Percentiles rank a stretch among this genome's conserved stretches.
Evolutionary conservation across 2,888 invertebrate species (phyloP).

Genomic region (Myopa testacea): DNA sequence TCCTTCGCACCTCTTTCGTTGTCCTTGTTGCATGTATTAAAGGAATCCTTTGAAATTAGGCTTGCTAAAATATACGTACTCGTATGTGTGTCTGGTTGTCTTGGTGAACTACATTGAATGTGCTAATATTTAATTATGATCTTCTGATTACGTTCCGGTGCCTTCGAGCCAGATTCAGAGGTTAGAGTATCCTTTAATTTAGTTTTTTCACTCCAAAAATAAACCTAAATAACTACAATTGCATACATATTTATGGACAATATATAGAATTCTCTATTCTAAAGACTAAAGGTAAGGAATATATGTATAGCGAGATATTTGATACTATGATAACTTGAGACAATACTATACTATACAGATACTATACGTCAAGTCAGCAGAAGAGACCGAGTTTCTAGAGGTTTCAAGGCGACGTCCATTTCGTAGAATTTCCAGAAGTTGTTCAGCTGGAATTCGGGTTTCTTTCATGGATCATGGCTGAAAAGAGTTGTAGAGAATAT

Average conservation of each 20-base stretch:
- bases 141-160: not conserved
- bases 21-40: constrained; percentile 39
- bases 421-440: too few species aligned
- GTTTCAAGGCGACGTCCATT: too few species aligned
- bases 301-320: not conserved
- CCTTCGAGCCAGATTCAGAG: not conserved
- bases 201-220: not conserved
- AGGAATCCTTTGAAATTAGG: constrained; percentile 26
- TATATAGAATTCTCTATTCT: not conserved
- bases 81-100: not conserved
- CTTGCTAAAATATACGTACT: not conserved
- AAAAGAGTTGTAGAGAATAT: not conserved
- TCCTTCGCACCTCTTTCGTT: not conserved
- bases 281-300: not conserved
- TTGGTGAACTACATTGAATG: not conserved
- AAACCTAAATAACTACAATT: not conserved
- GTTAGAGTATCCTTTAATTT: not conserved
- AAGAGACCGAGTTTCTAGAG: too few species aligned
- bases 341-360: too few species aligned
- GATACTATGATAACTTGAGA: too few species aligned
- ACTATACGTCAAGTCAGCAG: too few species aligned
- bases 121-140: not conserved
- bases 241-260: too few species aligned
- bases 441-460: too few species aligned
- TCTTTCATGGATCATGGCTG: too few species aligned